Evolutionary conservation across 37 sponge, comb jelly and placozoan genomes (phyloP), one percentile per base, ranked within the genome.

Genomic region (Crambe crambe): DNA sequence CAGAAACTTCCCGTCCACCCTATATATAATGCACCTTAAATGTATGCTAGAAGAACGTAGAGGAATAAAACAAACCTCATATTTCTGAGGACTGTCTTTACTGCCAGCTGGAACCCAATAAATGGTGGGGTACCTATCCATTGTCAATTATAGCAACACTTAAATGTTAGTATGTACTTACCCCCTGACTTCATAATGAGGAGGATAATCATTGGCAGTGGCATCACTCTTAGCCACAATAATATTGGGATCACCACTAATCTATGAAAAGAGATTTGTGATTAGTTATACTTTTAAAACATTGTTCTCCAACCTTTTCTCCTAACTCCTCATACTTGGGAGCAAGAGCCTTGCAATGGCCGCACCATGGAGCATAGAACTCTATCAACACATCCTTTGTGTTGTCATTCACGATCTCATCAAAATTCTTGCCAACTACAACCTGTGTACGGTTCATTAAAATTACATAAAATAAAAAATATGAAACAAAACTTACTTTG

Each of bases 291-390:
- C 15, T 18, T 15, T 51, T 18, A 15, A 51, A 22, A 60, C 27
- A 20, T 26, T 60, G 39, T 27, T 56, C 3, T n/a, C 73, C 21
- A 23, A 87, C 92, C 73, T 95, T 92, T 79, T 92, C 85, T 75
- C 78, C 96, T 9, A 95, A 78, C 43, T 95, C 93, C 2, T 95
- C 90, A 57, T 92, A 95, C 73, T 92, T 95, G 72, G 96, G 96
- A 58, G 90, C 93, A 32, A 95, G 90, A 8, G 87, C 58, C 81
- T 95, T 95, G 83, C 96, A 95, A 83, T 95, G 96, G 10, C 96
- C 96, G 75, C 96, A 95, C 96, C 96, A 95, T 0, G 96, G 96
- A 32, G 96, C 96, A 86, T 95, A 95, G 83, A 95, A 95, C 80
- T 95, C 96, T 29, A 95, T 67, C 58, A 95, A 85, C 25, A 92